Evolutionary conservation across 1,140 invertebrate genomes (phyloP).

Genomic region (Xylocopa sonorina): DNA sequence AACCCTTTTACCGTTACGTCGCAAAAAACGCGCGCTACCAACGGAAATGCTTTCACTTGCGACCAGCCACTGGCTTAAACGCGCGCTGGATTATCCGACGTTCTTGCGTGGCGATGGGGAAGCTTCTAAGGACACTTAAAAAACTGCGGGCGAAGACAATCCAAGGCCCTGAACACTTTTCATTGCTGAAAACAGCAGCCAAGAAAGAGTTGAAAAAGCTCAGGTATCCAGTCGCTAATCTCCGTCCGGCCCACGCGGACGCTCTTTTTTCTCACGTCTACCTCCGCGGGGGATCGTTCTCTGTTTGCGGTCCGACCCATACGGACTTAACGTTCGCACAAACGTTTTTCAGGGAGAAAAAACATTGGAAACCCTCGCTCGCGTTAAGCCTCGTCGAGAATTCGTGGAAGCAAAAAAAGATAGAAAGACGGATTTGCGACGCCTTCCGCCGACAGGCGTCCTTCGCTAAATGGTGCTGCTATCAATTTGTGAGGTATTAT

Average conservation of each 20-base stretch:
- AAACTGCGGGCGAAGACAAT: conserved; percentile 41
- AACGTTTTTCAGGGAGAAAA: not conserved
- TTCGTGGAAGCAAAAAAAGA: not conserved
- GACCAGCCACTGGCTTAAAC: no score
- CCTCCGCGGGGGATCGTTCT: not conserved
- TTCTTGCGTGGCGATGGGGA: not conserved
- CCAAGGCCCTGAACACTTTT: conserved; percentile 26
- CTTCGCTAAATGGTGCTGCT: no score
- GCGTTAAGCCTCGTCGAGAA: not conserved
- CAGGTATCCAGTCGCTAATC: conserved; percentile 52
- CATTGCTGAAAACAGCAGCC: not conserved
- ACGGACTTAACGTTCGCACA: not conserved
- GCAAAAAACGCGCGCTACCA: conserved; percentile 6
- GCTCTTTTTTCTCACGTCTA: conserved; percentile 9
- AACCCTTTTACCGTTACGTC: not conserved
- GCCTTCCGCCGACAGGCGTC: no score
- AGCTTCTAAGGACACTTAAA: conserved; percentile 26
- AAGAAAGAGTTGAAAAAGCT: conserved; percentile 55
- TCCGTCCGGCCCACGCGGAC: not conserved
- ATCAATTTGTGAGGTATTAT: no score
- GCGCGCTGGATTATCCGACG: conserved; percentile 1
- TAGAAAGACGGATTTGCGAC: not conserved
- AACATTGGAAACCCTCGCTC: not conserved
- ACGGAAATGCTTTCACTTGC: not conserved
- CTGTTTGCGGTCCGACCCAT: not conserved